Evolutionary conservation across 2,888 invertebrate species (phyloP), one percentile per base, ranked within the genome.

Genomic region (Panorpa germanica): DNA sequence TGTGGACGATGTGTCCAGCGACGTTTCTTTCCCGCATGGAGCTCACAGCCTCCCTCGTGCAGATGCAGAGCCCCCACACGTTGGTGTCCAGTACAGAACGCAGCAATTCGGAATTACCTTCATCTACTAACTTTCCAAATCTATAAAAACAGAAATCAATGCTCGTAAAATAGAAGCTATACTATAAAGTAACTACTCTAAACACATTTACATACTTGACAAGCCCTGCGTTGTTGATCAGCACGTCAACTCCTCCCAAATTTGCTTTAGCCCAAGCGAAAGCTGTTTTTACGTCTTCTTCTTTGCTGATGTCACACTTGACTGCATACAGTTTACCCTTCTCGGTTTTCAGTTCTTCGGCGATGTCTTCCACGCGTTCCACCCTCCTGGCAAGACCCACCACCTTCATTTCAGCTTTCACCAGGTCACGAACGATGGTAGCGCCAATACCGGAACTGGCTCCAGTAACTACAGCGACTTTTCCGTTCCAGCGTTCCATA

Each of bases 1-100:
- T 55, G 30, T 68, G 57, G 29, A 73, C 53, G 35, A 72, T 61
- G 37, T 71, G 69, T 0, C 67, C 70, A 24, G 58, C 56, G 2
- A 53, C 48, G 2, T 53, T 48, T 20, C 53, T 48, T 17, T 54
- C 53, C 18, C 52, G 52, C 64, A 71, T 66, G 1, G 58, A 50
- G 32, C 58, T 56, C 0, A 63, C 42, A 0, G 64, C 57, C 44
- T 70, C 67, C 23, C 65, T 53, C 3, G 63, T 50, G 37, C 65
- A 63, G 10, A 67, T 51, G 17, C 63, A 57, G 2, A 63, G 47
- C 1, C 59, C 67, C 18, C 69, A 43, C 0, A 71, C 61, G 46
- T 73, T 73, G 8, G 54, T 53, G 36, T 63, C 57, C 2, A 64
- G 39, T 0, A 54, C 43, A 21, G 49, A 39, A 31, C 46, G 48